Percentiles rank a stretch among this genome's conserved stretches.
Evolutionary conservation across 1,140 invertebrate species (phyloP).

Genomic region (Lepidotrigona ventralis): DNA sequence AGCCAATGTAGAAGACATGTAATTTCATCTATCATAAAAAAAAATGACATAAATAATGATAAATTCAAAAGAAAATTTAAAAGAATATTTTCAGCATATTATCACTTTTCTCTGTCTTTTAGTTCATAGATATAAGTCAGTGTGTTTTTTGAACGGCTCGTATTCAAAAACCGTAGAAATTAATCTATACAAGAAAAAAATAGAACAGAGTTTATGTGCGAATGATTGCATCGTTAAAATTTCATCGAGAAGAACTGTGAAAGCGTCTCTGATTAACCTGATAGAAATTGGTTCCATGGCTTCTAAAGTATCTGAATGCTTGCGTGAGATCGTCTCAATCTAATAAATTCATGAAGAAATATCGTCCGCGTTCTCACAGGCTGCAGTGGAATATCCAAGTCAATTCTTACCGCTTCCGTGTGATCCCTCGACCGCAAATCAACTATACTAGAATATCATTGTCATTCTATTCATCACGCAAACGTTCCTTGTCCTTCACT

Average conservation of each 20-base stretch:
- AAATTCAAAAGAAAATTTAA: too few species aligned
- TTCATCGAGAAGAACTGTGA: conserved; percentile 24
- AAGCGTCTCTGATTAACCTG: conserved; percentile 26
- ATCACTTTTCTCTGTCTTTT: too few species aligned
- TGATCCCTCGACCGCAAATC: conserved; percentile 63
- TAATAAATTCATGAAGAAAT: conserved; percentile 62
- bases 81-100: too few species aligned
- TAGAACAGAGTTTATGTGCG: not conserved
- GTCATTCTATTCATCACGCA: not conserved
- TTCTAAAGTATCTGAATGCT: conserved; percentile 25
- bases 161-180: not conserved
- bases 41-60: too few species aligned
- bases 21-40: too few species aligned
- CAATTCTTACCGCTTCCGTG: conserved; percentile 56
- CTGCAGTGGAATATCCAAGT: conserved; percentile 48
- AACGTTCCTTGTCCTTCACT: not conserved
- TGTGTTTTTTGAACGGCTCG: not conserved
- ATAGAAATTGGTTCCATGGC: conserved; percentile 21
- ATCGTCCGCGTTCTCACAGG: conserved; percentile 60
- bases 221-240: not conserved
- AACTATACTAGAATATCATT: conserved; percentile 10
- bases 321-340: conserved; percentile 65
- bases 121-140: not conserved
- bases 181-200: not conserved
- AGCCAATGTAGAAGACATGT: too few species aligned